phyloP scores from a whole-genome alignment of 2,888 invertebrate genomes.

The Eledona agricola region DNA sequence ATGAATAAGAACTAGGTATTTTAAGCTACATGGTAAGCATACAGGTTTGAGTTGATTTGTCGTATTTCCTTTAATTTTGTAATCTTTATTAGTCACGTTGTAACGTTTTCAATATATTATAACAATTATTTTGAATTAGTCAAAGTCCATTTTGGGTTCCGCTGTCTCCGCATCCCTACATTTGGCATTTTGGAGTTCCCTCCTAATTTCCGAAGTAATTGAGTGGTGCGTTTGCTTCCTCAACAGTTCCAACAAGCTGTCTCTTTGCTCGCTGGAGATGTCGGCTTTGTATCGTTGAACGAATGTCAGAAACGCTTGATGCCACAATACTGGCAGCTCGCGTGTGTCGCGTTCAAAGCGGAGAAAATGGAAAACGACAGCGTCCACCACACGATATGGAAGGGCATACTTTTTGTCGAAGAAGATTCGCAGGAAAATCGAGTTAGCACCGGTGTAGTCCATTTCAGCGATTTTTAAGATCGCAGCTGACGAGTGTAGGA shows the following conservation, averaged over 20 bases:
- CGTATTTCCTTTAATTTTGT: slow-evolving; percentile 25
- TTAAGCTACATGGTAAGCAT: no score
- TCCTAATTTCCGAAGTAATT: slow-evolving; percentile 84
- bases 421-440: slow-evolving; percentile 91
- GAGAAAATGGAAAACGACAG: slow-evolving; percentile 86
- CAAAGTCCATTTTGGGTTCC: slow-evolving; percentile 52
- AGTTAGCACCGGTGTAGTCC: slow-evolving; percentile 96
- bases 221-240: slow-evolving; percentile 75
- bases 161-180: slow-evolving; percentile 70
- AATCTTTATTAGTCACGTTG: slow-evolving; percentile 20
- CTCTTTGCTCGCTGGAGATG: slow-evolving; percentile 91
- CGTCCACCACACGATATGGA: slow-evolving; percentile 94
- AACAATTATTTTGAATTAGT: slow-evolving; percentile 36
- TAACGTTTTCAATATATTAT: slow-evolving; percentile 19
- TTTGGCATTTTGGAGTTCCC: slow-evolving; percentile 84
- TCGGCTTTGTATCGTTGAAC: slow-evolving; percentile 95
- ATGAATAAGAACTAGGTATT: slow-evolving; percentile 68
- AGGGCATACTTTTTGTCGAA: slow-evolving; percentile 98
- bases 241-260: slow-evolving; percentile 82
- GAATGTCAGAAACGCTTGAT: slow-evolving; percentile 93
- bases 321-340: slow-evolving; percentile 95
- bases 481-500: slow-evolving; percentile 94
- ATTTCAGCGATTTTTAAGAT: slow-evolving; percentile 96
- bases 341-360: slow-evolving; percentile 87
- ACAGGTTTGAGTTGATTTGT: no score